These are phyloP conservation scores for Casuarius casuarius DNA, from an alignment of 2,113 vertebrate genomes.

Conservation along the genomic window DNA sequence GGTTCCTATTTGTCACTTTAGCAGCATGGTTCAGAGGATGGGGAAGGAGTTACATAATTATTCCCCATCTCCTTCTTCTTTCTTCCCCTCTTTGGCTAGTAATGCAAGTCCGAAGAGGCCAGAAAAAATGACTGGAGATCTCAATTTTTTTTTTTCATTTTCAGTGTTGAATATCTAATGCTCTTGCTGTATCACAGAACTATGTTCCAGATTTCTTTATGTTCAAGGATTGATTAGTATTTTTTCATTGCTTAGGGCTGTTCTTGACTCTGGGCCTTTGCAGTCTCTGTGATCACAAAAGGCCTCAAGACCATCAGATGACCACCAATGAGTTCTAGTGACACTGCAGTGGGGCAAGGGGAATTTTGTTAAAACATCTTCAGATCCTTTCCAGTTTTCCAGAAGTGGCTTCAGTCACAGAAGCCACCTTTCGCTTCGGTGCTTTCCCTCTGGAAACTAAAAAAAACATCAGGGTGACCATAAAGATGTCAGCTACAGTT, in stretches of 20 bases:
- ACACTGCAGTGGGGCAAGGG: fast-evolving
- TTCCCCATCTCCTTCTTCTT: background rate
- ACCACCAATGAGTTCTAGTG: background rate
- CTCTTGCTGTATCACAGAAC: background rate
- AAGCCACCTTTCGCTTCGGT: background rate
- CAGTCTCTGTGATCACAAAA: background rate
- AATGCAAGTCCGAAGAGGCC: background rate
- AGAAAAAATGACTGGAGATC: background rate
- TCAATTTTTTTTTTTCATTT: background rate
- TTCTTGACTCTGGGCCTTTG: background rate
- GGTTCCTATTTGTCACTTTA: background rate
- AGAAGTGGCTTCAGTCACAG: background rate
- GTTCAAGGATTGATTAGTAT: background rate
- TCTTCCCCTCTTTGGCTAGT: background rate
- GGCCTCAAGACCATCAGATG: background rate
- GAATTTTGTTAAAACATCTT: background rate
- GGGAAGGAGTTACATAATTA: background rate
- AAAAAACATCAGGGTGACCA: background rate
- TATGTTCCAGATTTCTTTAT: background rate
- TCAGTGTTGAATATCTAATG: background rate
- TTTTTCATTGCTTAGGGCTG: background rate
- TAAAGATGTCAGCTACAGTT: background rate
- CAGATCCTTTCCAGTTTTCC: background rate
- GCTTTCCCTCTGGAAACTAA: background rate
- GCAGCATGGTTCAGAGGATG: background rate